These are phyloP conservation scores for Drosophila tripunctata DNA, from an alignment of 2,888 invertebrate genomes.

Conservation along the genomic window DNA sequence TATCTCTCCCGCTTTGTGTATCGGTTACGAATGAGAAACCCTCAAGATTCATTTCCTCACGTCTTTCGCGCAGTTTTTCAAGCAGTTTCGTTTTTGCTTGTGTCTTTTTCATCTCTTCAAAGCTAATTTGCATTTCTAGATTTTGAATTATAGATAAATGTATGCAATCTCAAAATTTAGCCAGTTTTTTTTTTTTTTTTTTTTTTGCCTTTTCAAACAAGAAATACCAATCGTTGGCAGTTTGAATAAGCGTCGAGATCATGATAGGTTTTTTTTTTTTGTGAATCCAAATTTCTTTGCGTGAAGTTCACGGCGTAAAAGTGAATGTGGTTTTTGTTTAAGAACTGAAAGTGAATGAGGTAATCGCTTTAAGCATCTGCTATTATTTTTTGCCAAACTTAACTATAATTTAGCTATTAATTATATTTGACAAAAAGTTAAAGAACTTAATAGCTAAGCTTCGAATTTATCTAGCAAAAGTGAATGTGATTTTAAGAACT, in stretches of 20 bases:
- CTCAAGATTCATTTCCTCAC: slow-evolving; percentile 11
- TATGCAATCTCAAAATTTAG: slow-evolving; percentile 8
- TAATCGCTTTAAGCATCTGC: background rate
- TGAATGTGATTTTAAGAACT: slow-evolving; percentile 40
- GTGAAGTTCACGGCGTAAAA: slow-evolving; percentile 2
- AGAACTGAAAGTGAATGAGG: slow-evolving; percentile 42
- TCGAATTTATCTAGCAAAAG: slow-evolving; percentile 15
- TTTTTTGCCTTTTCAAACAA: too few relatives aligned
- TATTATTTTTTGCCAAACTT: background rate
- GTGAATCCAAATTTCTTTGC: slow-evolving; percentile 31
- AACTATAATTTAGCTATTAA: background rate
- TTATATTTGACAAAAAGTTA: background rate
- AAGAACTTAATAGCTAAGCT: too few relatives aligned
- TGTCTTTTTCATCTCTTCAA: slow-evolving; percentile 30
- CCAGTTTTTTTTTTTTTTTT: slow-evolving; percentile 20
- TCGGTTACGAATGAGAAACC: slow-evolving; percentile 42
- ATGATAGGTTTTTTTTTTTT: slow-evolving; percentile 16
- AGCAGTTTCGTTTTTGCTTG: slow-evolving; percentile 31
- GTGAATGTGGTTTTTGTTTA: slow-evolving; percentile 13
- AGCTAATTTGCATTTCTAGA: slow-evolving; percentile 69
- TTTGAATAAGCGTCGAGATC: slow-evolving; percentile 14
- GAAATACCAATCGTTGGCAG: background rate
- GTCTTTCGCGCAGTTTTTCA: slow-evolving; percentile 1
- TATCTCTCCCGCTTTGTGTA: slow-evolving; percentile 1
- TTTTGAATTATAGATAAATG: slow-evolving; percentile 53